phyloP scores from a whole-genome alignment of 2,888 invertebrate genomes.

The Sesamia inferens region DNA sequence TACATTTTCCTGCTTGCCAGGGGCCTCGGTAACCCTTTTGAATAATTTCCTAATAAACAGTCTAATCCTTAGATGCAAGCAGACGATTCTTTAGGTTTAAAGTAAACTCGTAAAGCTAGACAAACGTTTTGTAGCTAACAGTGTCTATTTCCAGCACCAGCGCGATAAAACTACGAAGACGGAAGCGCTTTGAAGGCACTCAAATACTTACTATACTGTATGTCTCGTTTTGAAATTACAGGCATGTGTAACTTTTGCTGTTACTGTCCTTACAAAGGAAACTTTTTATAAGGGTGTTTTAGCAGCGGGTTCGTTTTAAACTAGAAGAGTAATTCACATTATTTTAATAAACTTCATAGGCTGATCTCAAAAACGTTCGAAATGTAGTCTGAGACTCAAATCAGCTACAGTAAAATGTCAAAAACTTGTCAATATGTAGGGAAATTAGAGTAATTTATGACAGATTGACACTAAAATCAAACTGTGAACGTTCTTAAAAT shows the following conservation, averaged over 20 bases:
- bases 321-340: too few relatives aligned
- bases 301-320: too few relatives aligned
- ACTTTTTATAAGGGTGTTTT: not conserved
- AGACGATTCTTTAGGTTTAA: conserved; percentile 14
- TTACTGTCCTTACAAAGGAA: not conserved
- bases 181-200: conserved; percentile 10
- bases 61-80: not conserved
- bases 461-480: too few relatives aligned
- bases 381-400: too few relatives aligned
- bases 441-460: too few relatives aligned
- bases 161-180: conserved; percentile 10
- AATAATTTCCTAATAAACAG: not conserved
- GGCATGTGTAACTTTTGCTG: not conserved
- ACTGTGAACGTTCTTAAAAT: too few relatives aligned
- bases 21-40: too few relatives aligned
- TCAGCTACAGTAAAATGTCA: too few relatives aligned
- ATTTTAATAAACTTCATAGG: too few relatives aligned
- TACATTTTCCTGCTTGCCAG: too few relatives aligned
- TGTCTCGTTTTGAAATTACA: conserved; percentile 8
- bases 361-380: too few relatives aligned
- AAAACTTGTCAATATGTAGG: too few relatives aligned
- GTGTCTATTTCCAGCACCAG: conserved; percentile 20
- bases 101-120: conserved; percentile 7
- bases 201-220: not conserved
- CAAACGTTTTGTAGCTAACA: conserved; percentile 19